Conservation (phyloP, 2,113 vertebrate species). For the Limanda limanda region DNA sequence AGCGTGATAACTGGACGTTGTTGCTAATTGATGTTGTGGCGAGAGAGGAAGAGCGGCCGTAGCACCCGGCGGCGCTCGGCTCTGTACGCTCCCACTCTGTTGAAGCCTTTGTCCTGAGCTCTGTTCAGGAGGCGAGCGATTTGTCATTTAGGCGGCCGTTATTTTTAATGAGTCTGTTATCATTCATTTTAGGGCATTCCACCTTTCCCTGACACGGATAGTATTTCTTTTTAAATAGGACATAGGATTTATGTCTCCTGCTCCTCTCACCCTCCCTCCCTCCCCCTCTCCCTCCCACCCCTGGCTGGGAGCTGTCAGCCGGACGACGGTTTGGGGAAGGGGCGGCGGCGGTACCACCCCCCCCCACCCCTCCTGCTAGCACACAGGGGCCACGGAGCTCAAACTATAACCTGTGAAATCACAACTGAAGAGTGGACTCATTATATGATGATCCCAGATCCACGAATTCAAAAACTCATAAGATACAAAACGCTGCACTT, state of each 20-base stretch:
- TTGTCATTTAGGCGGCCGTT: constrained; percentile 84
- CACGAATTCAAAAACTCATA: too few species aligned
- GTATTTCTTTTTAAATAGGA: constrained; percentile 89
- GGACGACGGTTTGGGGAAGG: constrained; percentile 64
- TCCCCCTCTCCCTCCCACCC: constrained; percentile 52
- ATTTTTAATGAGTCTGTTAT: constrained; percentile 90
- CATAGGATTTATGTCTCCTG: constrained; percentile 84
- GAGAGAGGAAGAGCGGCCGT: constrained; percentile 53
- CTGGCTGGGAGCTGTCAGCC: constrained; percentile 69
- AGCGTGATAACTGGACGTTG: constrained; percentile 35
- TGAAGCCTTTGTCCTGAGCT: constrained; percentile 79
- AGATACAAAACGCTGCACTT: too few species aligned
- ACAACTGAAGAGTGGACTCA: constrained; percentile 26
- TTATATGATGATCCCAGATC: constrained; percentile 9
- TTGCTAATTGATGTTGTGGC: constrained; percentile 67
- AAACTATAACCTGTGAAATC: constrained; percentile 26
- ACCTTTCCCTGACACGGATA: constrained; percentile 86
- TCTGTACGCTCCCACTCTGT: constrained; percentile 80
- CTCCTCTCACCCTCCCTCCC: constrained; percentile 63
- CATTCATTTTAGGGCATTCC: constrained; percentile 88
- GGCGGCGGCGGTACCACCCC: not conserved
- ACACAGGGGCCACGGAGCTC: constrained; percentile 33
- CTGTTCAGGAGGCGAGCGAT: constrained; percentile 80
- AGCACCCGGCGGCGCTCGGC: constrained; percentile 72
- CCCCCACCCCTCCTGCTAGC: constrained; percentile 10